Evolutionary conservation across 2,113 vertebrate genomes (phyloP).

Genomic region (Marmota monax): DNA sequence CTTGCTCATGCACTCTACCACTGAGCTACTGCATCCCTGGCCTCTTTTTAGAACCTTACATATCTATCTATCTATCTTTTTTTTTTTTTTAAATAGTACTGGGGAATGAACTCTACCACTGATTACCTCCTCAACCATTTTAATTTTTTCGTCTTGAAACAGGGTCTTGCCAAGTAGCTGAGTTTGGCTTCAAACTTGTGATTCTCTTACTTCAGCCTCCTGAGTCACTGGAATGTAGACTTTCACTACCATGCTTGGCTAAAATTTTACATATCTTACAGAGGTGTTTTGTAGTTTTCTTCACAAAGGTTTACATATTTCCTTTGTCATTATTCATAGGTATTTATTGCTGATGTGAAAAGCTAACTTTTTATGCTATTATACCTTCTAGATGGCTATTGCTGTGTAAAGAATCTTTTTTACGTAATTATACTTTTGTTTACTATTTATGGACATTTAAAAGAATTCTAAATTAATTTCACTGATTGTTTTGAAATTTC

Average conservation of each 20-base stretch:
- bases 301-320: background rate
- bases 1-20: too few relatives aligned
- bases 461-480: background rate
- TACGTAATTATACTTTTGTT: background rate
- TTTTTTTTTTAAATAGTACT: background rate
- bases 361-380: background rate
- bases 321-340: constrained; percentile 9
- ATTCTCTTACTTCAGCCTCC: background rate
- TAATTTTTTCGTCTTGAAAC: background rate
- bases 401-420: background rate
- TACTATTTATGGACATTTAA: background rate
- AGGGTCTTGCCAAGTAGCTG: background rate
- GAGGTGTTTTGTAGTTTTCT: background rate
- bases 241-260: too few relatives aligned
- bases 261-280: background rate
- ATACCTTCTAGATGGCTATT: background rate
- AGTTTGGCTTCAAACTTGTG: background rate
- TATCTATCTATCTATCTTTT: background rate
- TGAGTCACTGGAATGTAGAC: background rate
- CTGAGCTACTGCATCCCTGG: background rate
- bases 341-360: background rate
- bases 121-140: background rate
- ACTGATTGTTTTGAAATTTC: constrained; percentile 6
- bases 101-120: background rate
- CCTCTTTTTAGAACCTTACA: background rate